A percentile compares a stretch with the other conserved stretches of the same genome.
Evolutionary conservation across 2,888 invertebrate genomes (phyloP).

Genomic region (Drosophila nigritarsus): DNA sequence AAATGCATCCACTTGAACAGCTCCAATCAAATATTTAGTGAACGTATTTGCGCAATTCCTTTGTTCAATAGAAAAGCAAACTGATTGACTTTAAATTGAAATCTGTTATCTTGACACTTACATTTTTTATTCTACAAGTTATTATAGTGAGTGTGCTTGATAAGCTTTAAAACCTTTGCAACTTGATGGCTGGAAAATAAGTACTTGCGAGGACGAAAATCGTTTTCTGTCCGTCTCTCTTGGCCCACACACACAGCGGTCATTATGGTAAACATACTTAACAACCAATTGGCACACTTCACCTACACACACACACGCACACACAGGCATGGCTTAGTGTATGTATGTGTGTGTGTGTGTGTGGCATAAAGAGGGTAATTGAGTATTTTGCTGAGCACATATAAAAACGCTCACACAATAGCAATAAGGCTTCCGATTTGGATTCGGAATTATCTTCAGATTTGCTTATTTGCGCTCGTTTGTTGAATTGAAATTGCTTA

Average conservation of each 20-base stretch:
- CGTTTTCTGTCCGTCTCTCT: not conserved
- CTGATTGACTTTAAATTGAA: not conserved
- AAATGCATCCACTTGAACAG: not conserved
- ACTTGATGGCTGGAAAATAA: not conserved
- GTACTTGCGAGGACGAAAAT: not conserved
- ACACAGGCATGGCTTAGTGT: conserved; percentile 4
- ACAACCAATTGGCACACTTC: conserved; percentile 19
- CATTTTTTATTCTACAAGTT: not conserved
- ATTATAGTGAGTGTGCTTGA: not conserved
- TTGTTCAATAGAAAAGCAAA: not conserved
- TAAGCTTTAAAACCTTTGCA: not conserved
- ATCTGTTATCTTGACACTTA: not conserved
- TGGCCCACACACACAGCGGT: not conserved
- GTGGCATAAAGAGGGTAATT: conserved; percentile 20
- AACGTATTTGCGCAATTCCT: not conserved
- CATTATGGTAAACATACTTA: conserved; percentile 15
- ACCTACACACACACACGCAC: conserved; percentile 10
- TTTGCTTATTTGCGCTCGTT: conserved; percentile 48
- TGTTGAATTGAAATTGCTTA: conserved; percentile 79
- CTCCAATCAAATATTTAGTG: not conserved
- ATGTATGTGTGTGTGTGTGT: not conserved
- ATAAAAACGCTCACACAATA: conserved; percentile 29
- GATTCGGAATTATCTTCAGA: conserved; percentile 17
- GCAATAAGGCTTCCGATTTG: conserved; percentile 27
- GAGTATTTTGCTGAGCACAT: conserved; percentile 30